phyloP scores from a whole-genome alignment of 2,888 invertebrate genomes.

The Stenotaenia linearis region DNA sequence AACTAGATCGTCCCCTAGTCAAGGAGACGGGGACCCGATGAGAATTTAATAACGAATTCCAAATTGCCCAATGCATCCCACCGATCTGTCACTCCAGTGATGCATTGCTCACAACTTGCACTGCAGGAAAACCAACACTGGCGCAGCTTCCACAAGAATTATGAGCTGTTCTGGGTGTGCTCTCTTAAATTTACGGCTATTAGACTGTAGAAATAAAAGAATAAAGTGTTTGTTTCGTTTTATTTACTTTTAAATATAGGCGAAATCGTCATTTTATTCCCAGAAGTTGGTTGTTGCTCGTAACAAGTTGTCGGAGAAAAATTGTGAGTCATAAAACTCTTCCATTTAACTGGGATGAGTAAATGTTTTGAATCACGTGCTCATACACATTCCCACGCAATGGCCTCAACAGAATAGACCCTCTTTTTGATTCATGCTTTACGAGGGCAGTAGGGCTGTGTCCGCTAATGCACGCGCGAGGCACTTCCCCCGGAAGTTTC shows the following conservation, averaged over 20 bases:
- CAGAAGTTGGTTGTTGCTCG: not conserved
- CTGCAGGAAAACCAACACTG: not conserved
- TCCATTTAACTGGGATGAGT: not conserved
- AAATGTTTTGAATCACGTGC: conserved; percentile 10
- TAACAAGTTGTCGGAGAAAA: no score
- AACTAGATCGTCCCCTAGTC: not conserved
- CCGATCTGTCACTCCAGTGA: conserved; percentile 16
- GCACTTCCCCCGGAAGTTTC: conserved; percentile 28
- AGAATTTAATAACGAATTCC: conserved; percentile 21
- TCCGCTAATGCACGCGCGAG: conserved; percentile 27
- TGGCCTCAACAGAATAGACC: not conserved
- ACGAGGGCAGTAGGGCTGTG: conserved; percentile 24
- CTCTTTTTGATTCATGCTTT: conserved; percentile 24
- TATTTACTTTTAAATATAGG: not conserved
- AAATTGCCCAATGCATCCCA: conserved; percentile 23
- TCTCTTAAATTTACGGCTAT: not conserved
- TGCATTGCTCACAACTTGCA: not conserved
- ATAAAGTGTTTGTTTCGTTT: not conserved
- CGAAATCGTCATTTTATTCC: no score
- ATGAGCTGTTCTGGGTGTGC: not conserved
- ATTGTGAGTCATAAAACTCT: not conserved
- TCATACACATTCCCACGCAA: conserved; percentile 1
- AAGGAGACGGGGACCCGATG: conserved; percentile 4
- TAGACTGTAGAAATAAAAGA: not conserved
- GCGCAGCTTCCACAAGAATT: not conserved